Conservation (phyloP, 1,140 invertebrate species). For the Caenorhabditis brenneri region DNA sequence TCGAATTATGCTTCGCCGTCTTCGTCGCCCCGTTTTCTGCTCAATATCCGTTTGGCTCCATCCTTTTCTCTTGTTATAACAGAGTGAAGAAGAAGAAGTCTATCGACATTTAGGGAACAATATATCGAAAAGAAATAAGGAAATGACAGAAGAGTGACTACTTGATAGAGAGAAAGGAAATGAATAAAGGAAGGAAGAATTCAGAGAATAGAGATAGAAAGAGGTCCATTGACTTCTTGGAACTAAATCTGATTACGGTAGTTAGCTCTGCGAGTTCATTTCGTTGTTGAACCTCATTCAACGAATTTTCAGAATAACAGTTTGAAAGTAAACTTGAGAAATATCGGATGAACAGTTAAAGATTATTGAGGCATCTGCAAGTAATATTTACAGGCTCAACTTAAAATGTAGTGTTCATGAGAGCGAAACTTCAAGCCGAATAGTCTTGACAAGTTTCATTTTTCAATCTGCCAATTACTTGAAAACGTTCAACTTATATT, state of each 20-base stretch:
- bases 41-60: slow-evolving; percentile 5
- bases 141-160: background rate
- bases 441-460: no score
- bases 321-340: no score
- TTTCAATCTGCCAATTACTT: no score
- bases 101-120: slow-evolving; percentile 29
- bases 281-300: no score
- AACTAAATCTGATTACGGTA: background rate
- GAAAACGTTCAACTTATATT: no score
- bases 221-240: background rate
- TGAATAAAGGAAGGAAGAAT: background rate
- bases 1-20: slow-evolving; percentile 42
- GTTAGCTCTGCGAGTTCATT: no score
- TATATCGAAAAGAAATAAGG: background rate
- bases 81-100: background rate
- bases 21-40: background rate
- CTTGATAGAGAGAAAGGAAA: background rate
- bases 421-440: no score
- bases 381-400: no score
- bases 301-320: no score
- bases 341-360: no score
- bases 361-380: no score
- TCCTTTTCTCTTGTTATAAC: background rate
- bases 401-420: no score
- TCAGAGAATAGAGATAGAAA: background rate